Base-by-base conservation (phyloP, 1,140 invertebrate species). In the Rhopalosiphum padi region DNA sequence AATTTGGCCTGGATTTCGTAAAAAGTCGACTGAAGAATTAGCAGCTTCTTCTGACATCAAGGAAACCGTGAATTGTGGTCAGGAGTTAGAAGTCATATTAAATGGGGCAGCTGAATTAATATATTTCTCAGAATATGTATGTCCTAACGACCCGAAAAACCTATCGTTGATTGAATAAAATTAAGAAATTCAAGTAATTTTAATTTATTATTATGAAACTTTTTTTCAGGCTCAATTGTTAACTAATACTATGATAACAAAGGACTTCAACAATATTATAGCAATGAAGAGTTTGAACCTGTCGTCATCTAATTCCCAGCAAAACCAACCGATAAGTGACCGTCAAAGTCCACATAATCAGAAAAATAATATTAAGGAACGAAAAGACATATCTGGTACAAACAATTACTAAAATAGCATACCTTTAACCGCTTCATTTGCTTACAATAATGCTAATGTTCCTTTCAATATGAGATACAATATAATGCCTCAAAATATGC, bases 341-440 rank as follows among this genome's bases (percentile, higher is more conserved):
- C 4, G 43, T 48, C 90, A 77, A 91, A 77, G 15, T 82, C n/a
- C 5, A 8, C 43, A 93, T 43, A 41, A 43, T n/a, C 48, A 83
- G 25, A 43, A 25, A 83, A 41, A 85, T 86, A 25, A 22, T 51
- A 41, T 83, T 15, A 82, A 85, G 25, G 25, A 37, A 22, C 18
- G 22, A 21, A 21, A 51, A 3, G 37, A 37, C 37, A 37, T 37
- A 1, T 37, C 37, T 15, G 9, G n/a, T 85, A 21, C 15, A 41
- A 86, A 55, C n/a, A 93, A 51, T 85, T 91, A 91, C 18, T 86
- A 93, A 53, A 85, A 41, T 93, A 55, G 2, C 23, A n/a, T 23
- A 68, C 89, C 37, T 43, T 4, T 68, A 41, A 7, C 23, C 68
- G 1, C 89, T n/a, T 22, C 55, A 68, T 43, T 68, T 68, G 11